Evolutionary conservation across 2,797 vertebrate genomes (phyloP).

Genomic region (Sylvilagus floridanus): DNA sequence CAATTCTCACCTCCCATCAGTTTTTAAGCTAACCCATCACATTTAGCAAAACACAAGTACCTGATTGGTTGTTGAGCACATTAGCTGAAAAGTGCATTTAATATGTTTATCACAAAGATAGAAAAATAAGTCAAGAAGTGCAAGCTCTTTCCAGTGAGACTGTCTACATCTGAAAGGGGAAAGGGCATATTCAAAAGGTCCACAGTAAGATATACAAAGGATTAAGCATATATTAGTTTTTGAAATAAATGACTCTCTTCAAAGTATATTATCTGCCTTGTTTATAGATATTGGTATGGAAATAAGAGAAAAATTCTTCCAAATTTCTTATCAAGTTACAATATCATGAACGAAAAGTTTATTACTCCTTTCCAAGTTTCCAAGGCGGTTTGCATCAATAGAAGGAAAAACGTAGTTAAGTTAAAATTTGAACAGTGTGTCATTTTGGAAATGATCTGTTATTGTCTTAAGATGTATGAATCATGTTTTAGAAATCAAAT

Average conservation of each 20-base stretch:
- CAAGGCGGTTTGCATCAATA: neutral
- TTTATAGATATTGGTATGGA: neutral
- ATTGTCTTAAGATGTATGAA: neutral
- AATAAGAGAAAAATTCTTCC: neutral
- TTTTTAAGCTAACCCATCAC: neutral
- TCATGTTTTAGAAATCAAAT: neutral
- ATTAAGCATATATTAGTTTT: neutral
- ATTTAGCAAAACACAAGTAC: neutral
- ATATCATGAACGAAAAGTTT: neutral
- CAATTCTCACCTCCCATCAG: neutral
- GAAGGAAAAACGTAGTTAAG: neutral
- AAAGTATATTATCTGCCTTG: neutral
- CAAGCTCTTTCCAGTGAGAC: neutral
- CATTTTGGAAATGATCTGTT: neutral
- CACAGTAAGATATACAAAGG: neutral
- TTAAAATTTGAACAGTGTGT: neutral
- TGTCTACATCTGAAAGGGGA: neutral
- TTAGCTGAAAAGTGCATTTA: neutral
- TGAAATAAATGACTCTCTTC: neutral
- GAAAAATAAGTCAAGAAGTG: neutral
- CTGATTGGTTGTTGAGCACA: neutral
- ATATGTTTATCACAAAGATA: neutral
- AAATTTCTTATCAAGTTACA: neutral
- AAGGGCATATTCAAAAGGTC: neutral
- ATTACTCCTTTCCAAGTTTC: neutral